A percentile compares a stretch with the other conserved stretches of the same genome.
Conservation (phyloP, 2,888 invertebrate genomes). For the Drosophila paranaensis region DNA sequence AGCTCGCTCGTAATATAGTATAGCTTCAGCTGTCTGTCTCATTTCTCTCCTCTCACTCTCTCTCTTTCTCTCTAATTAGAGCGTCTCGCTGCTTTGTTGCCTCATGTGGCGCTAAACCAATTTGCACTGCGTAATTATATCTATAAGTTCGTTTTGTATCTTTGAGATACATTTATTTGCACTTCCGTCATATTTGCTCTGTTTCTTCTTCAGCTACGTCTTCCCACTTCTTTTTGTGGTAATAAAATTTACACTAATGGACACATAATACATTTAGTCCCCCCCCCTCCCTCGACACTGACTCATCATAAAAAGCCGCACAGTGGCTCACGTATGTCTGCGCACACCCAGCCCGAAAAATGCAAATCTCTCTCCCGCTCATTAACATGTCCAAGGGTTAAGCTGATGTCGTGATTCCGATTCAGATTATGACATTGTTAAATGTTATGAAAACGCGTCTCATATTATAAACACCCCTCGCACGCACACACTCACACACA, state of each 20-base stretch:
- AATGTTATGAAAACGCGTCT: conserved; percentile 80
- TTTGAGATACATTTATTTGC: conserved; percentile 39
- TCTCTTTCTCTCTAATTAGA: conserved; percentile 48
- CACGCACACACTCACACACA: conserved; percentile 6
- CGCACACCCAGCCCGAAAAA: conserved; percentile 32
- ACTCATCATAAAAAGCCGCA: conserved; percentile 32
- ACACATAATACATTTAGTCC: conserved; percentile 53
- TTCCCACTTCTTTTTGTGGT: conserved; percentile 30
- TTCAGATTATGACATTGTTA: conserved; percentile 77
- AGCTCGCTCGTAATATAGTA: conserved; percentile 1
- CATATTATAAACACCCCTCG: conserved; percentile 35
- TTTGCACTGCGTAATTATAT: conserved; percentile 65
- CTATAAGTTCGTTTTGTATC: conserved; percentile 48
- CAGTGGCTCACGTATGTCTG: conserved; percentile 38
- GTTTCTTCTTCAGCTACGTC: neutral
- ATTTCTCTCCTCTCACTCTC: neutral
- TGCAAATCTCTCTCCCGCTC: conserved; percentile 47
- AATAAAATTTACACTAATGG: conserved; percentile 74
- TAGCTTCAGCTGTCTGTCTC: neutral
- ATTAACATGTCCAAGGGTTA: conserved; percentile 63
- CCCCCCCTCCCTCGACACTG: conserved; percentile 16
- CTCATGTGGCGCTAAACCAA: conserved; percentile 67
- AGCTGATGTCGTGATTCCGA: conserved; percentile 34
- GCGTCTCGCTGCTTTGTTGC: conserved; percentile 43
- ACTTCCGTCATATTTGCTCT: conserved; percentile 40